phyloP scores from a whole-genome alignment of 2,888 invertebrate species.

The Tetheella fluctuosa region DNA sequence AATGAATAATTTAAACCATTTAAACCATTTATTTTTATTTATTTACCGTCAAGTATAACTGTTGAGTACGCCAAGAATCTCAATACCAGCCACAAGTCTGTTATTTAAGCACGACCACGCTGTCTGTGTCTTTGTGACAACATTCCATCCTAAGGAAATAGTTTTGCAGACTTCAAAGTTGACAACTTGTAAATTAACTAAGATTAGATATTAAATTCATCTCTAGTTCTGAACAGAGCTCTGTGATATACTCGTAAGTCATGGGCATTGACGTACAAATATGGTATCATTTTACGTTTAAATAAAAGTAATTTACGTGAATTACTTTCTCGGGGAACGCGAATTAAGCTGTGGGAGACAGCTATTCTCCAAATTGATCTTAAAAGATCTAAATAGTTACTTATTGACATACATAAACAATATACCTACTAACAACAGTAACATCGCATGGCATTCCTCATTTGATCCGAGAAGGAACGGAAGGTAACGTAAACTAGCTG shows the following conservation, averaged over 20 bases:
- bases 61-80: constrained; percentile 16
- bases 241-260: constrained; percentile 14
- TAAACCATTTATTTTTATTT: no score
- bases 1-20: background rate
- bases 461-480: constrained; percentile 46
- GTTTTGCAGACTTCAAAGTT: constrained; percentile 58
- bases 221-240: constrained; percentile 29
- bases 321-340: no score
- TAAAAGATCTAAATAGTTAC: no score
- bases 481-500: constrained; percentile 37
- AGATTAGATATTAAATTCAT: constrained; percentile 64
- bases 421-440: constrained; percentile 9
- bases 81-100: constrained; percentile 12
- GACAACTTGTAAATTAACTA: constrained; percentile 49
- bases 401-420: background rate
- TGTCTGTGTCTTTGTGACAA: constrained; percentile 51
- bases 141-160: constrained; percentile 59
- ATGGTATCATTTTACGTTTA: no score
- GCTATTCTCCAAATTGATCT: no score
- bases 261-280: no score
- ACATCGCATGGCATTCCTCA: constrained; percentile 36
- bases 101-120: constrained; percentile 35
- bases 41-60: background rate
- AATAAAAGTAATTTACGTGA: no score
- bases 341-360: no score